Base-by-base conservation (phyloP, 53 echinoderm and acorn worm genomes). In the Echinarachnius parma region DNA sequence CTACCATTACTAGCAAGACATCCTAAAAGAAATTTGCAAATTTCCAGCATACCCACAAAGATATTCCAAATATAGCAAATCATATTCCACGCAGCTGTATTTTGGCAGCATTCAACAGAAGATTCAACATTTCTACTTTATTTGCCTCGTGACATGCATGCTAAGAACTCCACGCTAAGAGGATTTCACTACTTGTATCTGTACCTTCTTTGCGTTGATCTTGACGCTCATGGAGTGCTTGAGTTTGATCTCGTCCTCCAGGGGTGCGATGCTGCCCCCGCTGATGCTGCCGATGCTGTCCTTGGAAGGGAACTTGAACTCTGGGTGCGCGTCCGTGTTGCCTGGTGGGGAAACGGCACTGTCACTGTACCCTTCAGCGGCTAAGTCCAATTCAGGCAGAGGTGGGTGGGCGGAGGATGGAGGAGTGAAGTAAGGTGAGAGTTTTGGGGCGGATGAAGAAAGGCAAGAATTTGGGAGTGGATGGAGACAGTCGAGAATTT, bases 321-420 rank as follows among this genome's bases (percentile, higher is more conserved):
- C 86, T 0, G 86, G 86, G 59, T 86, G 86, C 14, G 86, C 86
- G 16, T 86, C 86, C n/a, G 74, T 72, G 55, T 72, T 72, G 56
- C 74, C 74, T 72, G 74, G 55, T 72, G 74, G 74, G 56, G 74
- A 72, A 72, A 72, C 57, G 39, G 74, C 74, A 72, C 74, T 57
- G 27, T 72, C 74, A 56, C 57, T 56, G 74, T 56, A 72, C 74
- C 74, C 74, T 72, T 72, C 56, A 56, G 74, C 27, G 57, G 74
- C 74, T 72, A 56, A 72, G 57, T 44, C 74, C 55, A 27, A 72
- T 26, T 35, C 28, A 72, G 74, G 55, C 57, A 54, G 36, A 56
- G 58, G 39, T 55, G 42, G 74, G 16, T 5, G 61, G 35, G 21
- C 13, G 35, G 33, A 20, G 33, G 9, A n/a, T 13, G 61, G 61